Evolutionary conservation across 2,797 vertebrate species (phyloP).

Genomic region (Neosalanx taihuensis): DNA sequence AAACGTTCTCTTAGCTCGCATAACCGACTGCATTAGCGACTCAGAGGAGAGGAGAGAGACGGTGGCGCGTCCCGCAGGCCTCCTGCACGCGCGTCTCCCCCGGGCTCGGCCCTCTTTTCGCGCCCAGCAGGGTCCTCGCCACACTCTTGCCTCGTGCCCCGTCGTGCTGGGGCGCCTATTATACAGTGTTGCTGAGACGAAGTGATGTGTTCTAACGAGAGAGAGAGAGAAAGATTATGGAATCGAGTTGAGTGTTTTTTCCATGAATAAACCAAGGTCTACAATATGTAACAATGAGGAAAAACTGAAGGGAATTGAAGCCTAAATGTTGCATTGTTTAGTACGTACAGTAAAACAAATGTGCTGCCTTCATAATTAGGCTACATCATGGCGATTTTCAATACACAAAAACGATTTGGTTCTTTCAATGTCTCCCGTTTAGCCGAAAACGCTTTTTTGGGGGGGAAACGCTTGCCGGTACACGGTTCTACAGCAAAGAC

Average conservation of each 20-base stretch:
- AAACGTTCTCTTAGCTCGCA: conserved; percentile 23
- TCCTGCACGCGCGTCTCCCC: conserved; percentile 12
- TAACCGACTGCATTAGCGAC: conserved; percentile 35
- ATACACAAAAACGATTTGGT: conserved; percentile 38
- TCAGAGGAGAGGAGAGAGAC: conserved; percentile 20
- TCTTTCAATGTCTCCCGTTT: conserved; percentile 14
- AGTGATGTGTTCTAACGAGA: conserved; percentile 14
- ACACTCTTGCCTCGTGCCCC: conserved; percentile 31
- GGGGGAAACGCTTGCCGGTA: neutral
- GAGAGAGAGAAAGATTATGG: neutral
- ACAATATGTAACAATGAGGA: neutral
- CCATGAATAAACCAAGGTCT: neutral
- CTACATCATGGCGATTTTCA: conserved; percentile 42
- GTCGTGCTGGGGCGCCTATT: conserved; percentile 28
- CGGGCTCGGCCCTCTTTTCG: conserved; percentile 36
- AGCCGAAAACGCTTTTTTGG: neutral
- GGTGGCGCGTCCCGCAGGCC: conserved; percentile 14
- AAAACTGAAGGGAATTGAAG: neutral
- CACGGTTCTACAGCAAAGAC: conserved; percentile 24
- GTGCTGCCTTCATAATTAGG: neutral
- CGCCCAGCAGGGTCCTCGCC: conserved; percentile 42
- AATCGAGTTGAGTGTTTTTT: neutral
- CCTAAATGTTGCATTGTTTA: neutral
- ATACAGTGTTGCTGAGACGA: conserved; percentile 42
- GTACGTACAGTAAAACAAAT: too few species aligned